phyloP scores from a whole-genome alignment of 2,113 vertebrate species.

The Camelus dromedarius region DNA sequence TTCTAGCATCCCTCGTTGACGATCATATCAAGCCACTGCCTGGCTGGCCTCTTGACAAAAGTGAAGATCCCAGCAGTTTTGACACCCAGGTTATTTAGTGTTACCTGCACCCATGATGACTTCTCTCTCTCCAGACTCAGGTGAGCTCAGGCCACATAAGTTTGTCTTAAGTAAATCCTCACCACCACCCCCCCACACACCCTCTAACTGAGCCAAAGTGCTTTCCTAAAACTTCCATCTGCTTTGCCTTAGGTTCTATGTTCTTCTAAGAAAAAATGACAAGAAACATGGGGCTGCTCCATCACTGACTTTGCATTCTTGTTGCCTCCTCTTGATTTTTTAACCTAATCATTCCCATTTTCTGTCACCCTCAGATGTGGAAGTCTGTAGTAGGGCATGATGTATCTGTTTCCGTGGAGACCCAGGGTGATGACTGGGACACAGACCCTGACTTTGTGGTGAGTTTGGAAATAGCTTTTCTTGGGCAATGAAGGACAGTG shows the following conservation, averaged over 20 bases:
- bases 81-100: neutral
- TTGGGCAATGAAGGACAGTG: neutral
- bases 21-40: neutral
- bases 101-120: neutral
- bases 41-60: neutral
- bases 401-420: constrained; percentile 90
- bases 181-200: neutral
- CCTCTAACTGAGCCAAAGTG: neutral
- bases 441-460: constrained; percentile 99
- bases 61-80: neutral
- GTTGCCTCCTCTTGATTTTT: neutral
- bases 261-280: neutral
- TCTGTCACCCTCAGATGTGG: constrained; percentile 93
- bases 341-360: neutral
- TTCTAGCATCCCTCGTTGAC: neutral
- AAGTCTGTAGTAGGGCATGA: constrained; percentile 95
- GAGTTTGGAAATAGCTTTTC: constrained; percentile 72
- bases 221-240: neutral
- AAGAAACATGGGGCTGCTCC: neutral
- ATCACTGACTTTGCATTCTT: neutral
- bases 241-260: constrained; percentile 28
- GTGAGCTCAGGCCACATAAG: neutral
- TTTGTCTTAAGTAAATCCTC: neutral
- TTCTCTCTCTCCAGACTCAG: neutral
- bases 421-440: constrained; percentile 96